Evolutionary conservation across 2,113 vertebrate species (phyloP).

Genomic region (Jacana jacana): DNA sequence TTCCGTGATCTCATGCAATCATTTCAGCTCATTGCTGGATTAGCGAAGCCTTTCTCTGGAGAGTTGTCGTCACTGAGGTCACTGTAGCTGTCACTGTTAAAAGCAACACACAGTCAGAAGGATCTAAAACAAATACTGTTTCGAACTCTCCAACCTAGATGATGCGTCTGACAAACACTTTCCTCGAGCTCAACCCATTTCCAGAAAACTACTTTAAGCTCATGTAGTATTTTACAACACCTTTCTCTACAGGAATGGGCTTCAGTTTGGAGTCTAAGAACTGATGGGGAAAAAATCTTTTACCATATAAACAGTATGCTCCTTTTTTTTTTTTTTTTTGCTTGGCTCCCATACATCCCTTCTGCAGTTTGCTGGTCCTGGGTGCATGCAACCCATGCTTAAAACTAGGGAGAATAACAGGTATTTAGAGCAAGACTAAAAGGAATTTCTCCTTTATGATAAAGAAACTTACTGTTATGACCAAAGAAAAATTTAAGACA

Average conservation of each 20-base stretch:
- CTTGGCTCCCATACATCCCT: not conserved
- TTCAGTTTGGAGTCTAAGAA: not conserved
- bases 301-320: not conserved
- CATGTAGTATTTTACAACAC: not conserved
- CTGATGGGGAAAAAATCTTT: not conserved
- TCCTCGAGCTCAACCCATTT: slow-evolving; percentile 22
- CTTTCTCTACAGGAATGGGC: not conserved
- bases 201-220: not conserved
- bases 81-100: slow-evolving; percentile 73
- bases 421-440: not conserved
- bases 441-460: not conserved
- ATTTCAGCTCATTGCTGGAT: slow-evolving; percentile 63
- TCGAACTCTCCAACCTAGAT: not conserved
- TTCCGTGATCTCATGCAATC: not conserved
- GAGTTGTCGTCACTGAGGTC: slow-evolving; percentile 73
- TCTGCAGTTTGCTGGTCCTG: not conserved
- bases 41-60: slow-evolving; percentile 64
- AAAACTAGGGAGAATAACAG: not conserved
- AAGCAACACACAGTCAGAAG: slow-evolving; percentile 36
- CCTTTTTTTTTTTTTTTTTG: not conserved
- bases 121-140: not conserved
- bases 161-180: not conserved
- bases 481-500: not conserved
- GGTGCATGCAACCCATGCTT: not conserved
- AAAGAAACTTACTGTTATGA: not conserved